These are phyloP conservation scores for Erinaceus europaeus DNA, from an alignment of 2,113 vertebrate genomes.

Conservation along the genomic window DNA sequence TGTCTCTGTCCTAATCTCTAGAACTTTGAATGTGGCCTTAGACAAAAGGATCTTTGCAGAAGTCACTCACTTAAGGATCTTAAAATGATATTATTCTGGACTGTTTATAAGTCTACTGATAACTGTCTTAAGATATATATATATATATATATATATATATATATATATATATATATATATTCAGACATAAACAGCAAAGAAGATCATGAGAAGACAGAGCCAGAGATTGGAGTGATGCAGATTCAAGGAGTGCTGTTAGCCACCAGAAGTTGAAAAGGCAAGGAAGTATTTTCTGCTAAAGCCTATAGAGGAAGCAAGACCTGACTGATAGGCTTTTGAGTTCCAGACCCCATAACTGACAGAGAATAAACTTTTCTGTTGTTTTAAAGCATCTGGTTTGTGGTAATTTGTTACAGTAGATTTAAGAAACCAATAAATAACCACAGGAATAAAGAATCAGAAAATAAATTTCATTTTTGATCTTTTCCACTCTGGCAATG, in stretches of 20 bases:
- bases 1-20: neutral
- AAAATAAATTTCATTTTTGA: conserved; percentile 10
- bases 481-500: neutral
- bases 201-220: neutral
- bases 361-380: conserved; percentile 19
- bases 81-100: neutral
- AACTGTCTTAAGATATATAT: neutral
- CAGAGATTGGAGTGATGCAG: no score
- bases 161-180: no score
- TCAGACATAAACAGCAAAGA: neutral
- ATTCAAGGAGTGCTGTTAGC: neutral
- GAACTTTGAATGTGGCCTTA: neutral
- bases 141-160: neutral
- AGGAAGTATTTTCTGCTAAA: neutral
- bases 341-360: neutral
- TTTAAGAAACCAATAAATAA: neutral
- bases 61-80: neutral
- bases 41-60: neutral
- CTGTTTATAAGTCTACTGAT: neutral
- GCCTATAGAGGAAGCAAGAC: neutral
- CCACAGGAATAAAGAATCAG: conserved; percentile 16
- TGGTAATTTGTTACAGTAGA: neutral
- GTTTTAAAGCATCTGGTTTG: neutral
- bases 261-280: neutral
- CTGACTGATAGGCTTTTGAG: neutral